Base-by-base conservation (phyloP, 2,113 vertebrate species). In the Lepus europaeus region DNA sequence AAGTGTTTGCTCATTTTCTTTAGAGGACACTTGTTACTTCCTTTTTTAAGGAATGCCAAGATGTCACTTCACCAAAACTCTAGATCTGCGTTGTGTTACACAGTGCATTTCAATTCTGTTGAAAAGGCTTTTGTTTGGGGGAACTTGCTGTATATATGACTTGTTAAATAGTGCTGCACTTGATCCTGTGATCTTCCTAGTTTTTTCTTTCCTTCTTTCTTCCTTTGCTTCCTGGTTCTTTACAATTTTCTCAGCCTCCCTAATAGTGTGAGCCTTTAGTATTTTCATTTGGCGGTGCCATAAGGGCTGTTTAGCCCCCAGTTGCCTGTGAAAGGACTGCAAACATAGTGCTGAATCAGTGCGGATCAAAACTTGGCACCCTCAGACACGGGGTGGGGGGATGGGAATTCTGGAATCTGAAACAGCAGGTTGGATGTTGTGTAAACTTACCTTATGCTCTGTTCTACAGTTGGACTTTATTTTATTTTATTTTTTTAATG, bases 311-410 rank as follows among this genome's bases (percentile, higher is more conserved):
- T n/a, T 69, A 83, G 64, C 82, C 79, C 68, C 77, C 36, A 79
- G 1, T 23, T 59, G 31, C 45, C 86, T 56, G 2, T 81, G 86
- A 72, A 79, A 95, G 63, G 33, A 66, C 66, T 77, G 14, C 90
- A 80, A 93, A 83, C 85, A 90, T 63, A 92, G 36, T 95, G 93
- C 85, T 87, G 90, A 95, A 93, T 97, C 90, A 95, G 61, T 89
- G 78, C 69, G 91, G 86, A 86, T 95, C 61, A 89, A 74, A 95
- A 91, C 74, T 87, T 97, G 88, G 93, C 82, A 87, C 80, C 23
- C 19, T 64, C 64, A 92, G 64, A 59, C 12, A 8, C 33, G 27
- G 89, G 68, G 23, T 27, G 84, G 51, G 49, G 49, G 87, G 74
- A 53, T 86, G 92, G 70, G 95, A 70, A 78, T 95, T 88, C 85